Base-by-base conservation (phyloP, 2,888 invertebrate genomes). In the Morpho deidamia region DNA sequence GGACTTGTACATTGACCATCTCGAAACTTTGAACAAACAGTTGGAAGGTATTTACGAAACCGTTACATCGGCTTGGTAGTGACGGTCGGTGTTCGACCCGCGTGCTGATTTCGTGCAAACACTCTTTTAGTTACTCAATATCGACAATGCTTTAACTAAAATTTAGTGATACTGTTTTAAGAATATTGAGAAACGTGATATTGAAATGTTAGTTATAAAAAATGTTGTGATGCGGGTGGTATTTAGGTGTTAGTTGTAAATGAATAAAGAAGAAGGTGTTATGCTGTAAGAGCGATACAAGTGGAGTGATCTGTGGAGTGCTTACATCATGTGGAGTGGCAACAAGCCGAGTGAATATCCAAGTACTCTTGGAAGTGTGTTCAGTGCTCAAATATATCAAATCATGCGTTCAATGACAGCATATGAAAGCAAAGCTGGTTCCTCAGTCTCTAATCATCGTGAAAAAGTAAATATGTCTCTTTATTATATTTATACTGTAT, bases 1-100 rank as follows among this genome's bases (percentile, higher is more conserved):
- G 92, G 94, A 95, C 86, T 91, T 91, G 76, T 95, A 94, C 90
- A 91, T 95, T 86, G 93, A 94, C 79, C 91, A 91, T 74, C 91
- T 95, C 83, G 95, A 95, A 91, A 90, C 93, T 68, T 93, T 93
- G 90, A 90, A 92, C 83, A 90, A 93, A 88, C 92, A 92, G 90
- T 92, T 94, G 92, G 94, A 95, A 94, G 94, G 94, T 94, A 94
- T 91, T 91, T 87, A 90, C 81, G 85, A 81, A 81, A 84, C 67
- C 77, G 83, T 83, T 72, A 66, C 69, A 69, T 77, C 84, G 85
- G 80, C 84, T 85, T 83, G 81, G 81, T 87, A 84, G 87, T 79
- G 90, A 71, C 74, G 78, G 78, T 77, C 76, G 82, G 78, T 74
- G 78, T 66, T 66, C 77, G 80, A 72, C 70, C 72, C 76, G 76